Evolutionary conservation across 1,140 invertebrate genomes (phyloP), one percentile per base, ranked within the genome.

Genomic region (Drosophila pseudoananassae): DNA sequence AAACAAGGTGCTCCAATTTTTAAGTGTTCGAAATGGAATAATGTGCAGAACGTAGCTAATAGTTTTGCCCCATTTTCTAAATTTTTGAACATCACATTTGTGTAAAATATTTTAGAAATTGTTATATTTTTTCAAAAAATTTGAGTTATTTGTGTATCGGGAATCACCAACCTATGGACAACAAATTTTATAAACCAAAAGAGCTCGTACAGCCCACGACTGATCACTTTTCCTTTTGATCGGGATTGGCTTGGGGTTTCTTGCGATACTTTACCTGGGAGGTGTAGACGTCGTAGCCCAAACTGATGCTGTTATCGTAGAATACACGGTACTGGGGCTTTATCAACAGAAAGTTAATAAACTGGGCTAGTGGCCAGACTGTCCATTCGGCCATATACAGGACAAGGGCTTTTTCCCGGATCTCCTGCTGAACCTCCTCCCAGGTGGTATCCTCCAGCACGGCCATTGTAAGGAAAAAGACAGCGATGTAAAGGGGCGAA

Each of bases 271-370:
- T 97, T 5, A 98, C 95, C 91, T 96, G 95, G 25, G 97, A 98
- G 9, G 96, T 97, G 87, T 97, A 98, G 29, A 97, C 91, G 92
- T 98, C 97, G 93, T 98, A 98, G 1, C 96, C 96, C 87, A 98
- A 92, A 23, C 97, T 98, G 88, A 98, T 95, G 9, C 94, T 94
- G 92, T 96, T 98, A 88, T 98, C 97, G 92, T 97, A 98, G 5
- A 98, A 91, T 5, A 98, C 96, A 78, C 98, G 93, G 90, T 95
- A 98, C 88, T 93, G 94, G 5, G 95, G 95, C 12, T 96, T 96
- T 61, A 98, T 91, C 56, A 97, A 94, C 89, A 95, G 97, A 92
- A 98, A 98, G 92, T 98, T 98, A 17, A 97, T 53, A n/a, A 96
- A 87, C 90, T 97, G 96, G 72, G 96, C 96, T 2, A 95, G 94